phyloP scores from a whole-genome alignment of 2,888 invertebrate genomes.

The Apamea crenata region DNA sequence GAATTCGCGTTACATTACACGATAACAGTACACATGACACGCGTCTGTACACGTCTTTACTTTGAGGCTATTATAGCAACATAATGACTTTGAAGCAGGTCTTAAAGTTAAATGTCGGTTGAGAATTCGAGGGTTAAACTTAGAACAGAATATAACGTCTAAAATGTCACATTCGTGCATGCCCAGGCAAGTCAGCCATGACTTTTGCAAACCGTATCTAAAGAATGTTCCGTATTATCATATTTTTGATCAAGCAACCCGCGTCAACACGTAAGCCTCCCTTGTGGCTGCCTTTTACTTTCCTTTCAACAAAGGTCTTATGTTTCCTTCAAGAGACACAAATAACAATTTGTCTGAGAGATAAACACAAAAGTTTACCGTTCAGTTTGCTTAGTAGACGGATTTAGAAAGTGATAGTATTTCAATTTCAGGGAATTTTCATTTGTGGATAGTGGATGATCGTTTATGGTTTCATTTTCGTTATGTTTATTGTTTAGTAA shows the following conservation, averaged over 20 bases:
- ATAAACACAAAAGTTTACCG: slow-evolving; percentile 24
- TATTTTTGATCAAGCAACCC: slow-evolving; percentile 17
- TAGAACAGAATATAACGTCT: neutral
- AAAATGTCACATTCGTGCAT: neutral
- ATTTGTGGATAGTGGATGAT: neutral
- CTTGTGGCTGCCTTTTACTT: slow-evolving; percentile 31
- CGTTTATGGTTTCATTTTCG: neutral
- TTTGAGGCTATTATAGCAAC: too few species aligned
- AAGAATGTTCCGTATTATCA: slow-evolving; percentile 2
- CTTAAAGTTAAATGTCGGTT: too few species aligned
- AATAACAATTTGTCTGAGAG: slow-evolving; percentile 36
- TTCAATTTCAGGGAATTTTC: slow-evolving; percentile 7
- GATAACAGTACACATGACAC: too few species aligned
- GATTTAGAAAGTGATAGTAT: neutral
- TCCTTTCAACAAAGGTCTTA: slow-evolving; percentile 33
- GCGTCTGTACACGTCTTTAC: too few species aligned
- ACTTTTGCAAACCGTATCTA: neutral
- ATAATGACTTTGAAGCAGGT: too few species aligned
- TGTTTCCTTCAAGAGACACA: slow-evolving; percentile 29
- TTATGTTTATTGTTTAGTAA: neutral
- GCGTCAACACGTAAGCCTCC: slow-evolving; percentile 28
- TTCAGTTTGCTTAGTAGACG: slow-evolving; percentile 2
- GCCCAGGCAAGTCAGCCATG: neutral
- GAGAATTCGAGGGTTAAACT: too few species aligned
- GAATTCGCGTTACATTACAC: too few species aligned